Percentiles rank a stretch among this genome's conserved stretches.
phyloP scores from a whole-genome alignment of 2,888 invertebrate species.

The Acleris emargana region DNA sequence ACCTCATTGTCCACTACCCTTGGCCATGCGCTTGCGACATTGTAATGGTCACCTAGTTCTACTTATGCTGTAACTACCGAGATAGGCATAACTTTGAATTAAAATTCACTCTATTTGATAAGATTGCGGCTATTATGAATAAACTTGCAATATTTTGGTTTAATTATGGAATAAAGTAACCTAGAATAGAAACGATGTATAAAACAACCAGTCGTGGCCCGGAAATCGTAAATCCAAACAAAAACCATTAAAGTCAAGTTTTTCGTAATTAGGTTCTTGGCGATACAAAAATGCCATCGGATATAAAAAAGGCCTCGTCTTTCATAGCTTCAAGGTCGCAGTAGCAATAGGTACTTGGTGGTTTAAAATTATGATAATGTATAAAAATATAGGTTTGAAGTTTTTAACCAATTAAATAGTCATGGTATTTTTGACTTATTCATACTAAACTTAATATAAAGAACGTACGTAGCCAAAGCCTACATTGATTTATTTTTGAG shows the following conservation, averaged over 20 bases:
- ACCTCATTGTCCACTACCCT: slow-evolving; percentile 25
- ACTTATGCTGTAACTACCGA: slow-evolving; percentile 13
- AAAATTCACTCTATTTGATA: slow-evolving; percentile 27
- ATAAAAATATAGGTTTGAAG: not conserved
- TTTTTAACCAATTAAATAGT: too few species aligned
- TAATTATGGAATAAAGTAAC: slow-evolving; percentile 26
- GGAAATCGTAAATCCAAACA: slow-evolving; percentile 43
- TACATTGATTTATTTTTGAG: too few species aligned
- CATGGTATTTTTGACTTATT: too few species aligned
- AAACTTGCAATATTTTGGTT: slow-evolving; percentile 27
- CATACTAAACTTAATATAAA: too few species aligned
- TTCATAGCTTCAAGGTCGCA: slow-evolving; percentile 22
- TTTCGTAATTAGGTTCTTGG: slow-evolving; percentile 32
- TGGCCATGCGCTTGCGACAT: slow-evolving; percentile 16
- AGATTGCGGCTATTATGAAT: slow-evolving; percentile 25
- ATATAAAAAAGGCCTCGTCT: slow-evolving; percentile 14
- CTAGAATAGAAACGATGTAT: slow-evolving; percentile 14
- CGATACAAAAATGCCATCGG: slow-evolving; percentile 26
- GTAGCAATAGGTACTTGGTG: not conserved
- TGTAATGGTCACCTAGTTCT: slow-evolving; percentile 23
- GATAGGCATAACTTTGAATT: slow-evolving; percentile 20
- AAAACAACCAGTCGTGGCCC: slow-evolving; percentile 36
- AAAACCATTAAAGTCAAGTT: slow-evolving; percentile 40
- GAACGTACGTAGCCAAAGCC: too few species aligned
- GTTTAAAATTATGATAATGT: not conserved